These are phyloP conservation scores for Tipula unca DNA, from an alignment of 2,888 invertebrate species.

Conservation along the genomic window DNA sequence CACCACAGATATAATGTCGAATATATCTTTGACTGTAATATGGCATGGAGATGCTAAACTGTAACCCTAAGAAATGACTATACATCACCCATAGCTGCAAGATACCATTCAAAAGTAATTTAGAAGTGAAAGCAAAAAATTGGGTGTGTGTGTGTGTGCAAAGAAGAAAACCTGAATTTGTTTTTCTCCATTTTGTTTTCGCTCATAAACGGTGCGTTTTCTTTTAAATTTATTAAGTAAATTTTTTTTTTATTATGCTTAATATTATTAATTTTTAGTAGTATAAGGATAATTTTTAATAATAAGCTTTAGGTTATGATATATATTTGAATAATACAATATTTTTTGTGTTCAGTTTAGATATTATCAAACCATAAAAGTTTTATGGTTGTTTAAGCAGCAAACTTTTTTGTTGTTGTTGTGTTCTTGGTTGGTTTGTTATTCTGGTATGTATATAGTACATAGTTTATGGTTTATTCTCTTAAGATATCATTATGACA, in stretches of 20 bases:
- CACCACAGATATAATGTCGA: too few species aligned
- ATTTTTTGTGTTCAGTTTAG: not conserved
- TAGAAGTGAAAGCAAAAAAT: not conserved
- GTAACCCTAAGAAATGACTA: not conserved
- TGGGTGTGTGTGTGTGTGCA: not conserved
- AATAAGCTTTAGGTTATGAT: not conserved
- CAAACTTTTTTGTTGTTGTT: not conserved
- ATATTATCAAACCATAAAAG: constrained; percentile 8
- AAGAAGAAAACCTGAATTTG: not conserved
- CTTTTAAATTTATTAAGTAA: not conserved
- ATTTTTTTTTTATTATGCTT: not conserved
- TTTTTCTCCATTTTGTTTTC: not conserved
- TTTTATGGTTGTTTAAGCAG: not conserved
- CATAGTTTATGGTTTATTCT: not conserved
- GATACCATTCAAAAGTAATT: not conserved
- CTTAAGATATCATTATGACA: not conserved
- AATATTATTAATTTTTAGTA: not conserved
- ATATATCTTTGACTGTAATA: too few species aligned
- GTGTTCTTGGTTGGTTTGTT: not conserved
- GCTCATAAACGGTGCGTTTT: not conserved
- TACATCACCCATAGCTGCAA: not conserved
- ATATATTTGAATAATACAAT: not conserved
- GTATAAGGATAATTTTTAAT: not conserved
- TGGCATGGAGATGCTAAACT: not conserved
- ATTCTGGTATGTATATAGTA: not conserved